Conservation (phyloP, 1,140 invertebrate species). For the Pseudomyrmex cubaensis region DNA sequence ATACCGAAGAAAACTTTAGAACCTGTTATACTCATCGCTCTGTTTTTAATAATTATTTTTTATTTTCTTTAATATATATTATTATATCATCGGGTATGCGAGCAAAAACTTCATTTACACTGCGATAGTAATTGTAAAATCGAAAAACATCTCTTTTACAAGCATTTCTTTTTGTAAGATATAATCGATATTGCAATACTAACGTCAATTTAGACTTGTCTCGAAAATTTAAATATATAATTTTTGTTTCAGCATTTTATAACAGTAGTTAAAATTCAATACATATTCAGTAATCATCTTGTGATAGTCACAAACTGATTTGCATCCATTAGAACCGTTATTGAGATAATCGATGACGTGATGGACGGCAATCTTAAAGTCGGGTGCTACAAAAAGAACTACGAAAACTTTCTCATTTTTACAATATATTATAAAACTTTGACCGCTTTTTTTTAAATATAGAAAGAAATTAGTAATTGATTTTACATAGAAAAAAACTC, state of each 20-base stretch:
- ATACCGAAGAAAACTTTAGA: constrained; percentile 27
- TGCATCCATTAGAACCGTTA: background rate
- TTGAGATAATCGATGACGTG: background rate
- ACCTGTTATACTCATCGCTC: constrained; percentile 1
- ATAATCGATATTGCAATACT: background rate
- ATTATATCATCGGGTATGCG: background rate
- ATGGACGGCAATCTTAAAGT: background rate
- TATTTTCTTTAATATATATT: background rate
- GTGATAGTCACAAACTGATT: background rate
- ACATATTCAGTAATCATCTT: background rate
- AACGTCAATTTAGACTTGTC: too few relatives aligned
- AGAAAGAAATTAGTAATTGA: too few relatives aligned
- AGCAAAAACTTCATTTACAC: background rate
- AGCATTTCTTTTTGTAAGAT: background rate
- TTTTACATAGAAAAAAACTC: too few relatives aligned
- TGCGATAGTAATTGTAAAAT: background rate
- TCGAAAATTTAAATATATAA: too few relatives aligned
- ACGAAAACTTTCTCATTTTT: background rate
- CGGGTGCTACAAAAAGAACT: background rate
- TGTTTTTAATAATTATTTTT: constrained; percentile 37
- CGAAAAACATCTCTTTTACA: background rate
- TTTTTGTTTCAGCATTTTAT: too few relatives aligned
- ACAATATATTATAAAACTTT: too few relatives aligned
- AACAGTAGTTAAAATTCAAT: constrained; percentile 3
- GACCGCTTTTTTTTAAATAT: too few relatives aligned